Base-by-base conservation (phyloP, 2,797 vertebrate genomes). In the Anableps anableps region DNA sequence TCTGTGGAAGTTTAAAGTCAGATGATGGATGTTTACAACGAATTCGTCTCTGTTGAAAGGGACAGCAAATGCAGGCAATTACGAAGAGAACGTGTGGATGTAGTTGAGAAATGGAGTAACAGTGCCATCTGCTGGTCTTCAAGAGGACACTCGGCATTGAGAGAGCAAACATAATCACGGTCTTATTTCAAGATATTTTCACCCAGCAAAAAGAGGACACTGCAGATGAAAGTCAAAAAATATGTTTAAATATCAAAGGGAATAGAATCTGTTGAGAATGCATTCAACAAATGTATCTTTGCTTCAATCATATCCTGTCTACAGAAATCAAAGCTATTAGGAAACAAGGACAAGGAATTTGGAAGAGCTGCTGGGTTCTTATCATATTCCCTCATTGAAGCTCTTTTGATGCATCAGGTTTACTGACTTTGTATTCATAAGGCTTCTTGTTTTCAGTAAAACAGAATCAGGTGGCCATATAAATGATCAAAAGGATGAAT, bases 61-160 rank as follows among this genome's bases (percentile, higher is more conserved):
- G 51, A 51, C 50, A 75, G 29, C 21, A 48, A 17, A 17, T 31
- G 13, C 29, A 23, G 1, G 72, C 6, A 1, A 8, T n/a, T 4
- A 2, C n/a, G 3, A 23, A 31, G 10, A 4, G 23, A 47, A 29
- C 21, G 10, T 31, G 58, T 1, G 38, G 43, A 31, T 21, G 26
- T 1, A 13, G 45, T 3, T 71, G 43, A 82, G 75, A 78, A 74
- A 81, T 82, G 74, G 31, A 85, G 76, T 79, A 71, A 83, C 72
- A 82, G 58, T 79, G 83, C 21, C 85, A 84, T 66, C 91, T 90
- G 21, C 74, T 91, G 89, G 77, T 34, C 19, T 1, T 38, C 21
- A 29, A 1, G 34, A 17, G 29, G 10, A 4, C 21, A 53, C 17
- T 55, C 48, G 16, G 41, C 47, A 48, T 48, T 8, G n/a, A 34